phyloP scores from a whole-genome alignment of 2,888 invertebrate genomes.

The Cheilosia vernalis region DNA sequence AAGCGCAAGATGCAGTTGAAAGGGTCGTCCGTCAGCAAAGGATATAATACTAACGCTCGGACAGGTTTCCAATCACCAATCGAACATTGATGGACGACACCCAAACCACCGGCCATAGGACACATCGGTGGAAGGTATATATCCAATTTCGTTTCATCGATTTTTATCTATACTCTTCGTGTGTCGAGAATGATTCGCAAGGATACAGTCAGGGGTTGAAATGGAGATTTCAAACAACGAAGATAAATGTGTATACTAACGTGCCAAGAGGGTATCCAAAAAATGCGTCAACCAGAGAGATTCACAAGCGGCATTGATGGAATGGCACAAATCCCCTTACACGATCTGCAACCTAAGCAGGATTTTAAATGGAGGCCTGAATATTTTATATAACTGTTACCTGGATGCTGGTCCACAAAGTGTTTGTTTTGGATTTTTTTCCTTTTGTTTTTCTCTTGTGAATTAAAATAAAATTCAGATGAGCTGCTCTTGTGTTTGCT shows the following conservation, averaged over 20 bases:
- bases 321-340: not conserved
- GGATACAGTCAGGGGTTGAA: slow-evolving; percentile 53
- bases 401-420: slow-evolving; percentile 17
- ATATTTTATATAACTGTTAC: slow-evolving; percentile 57
- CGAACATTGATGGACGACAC: slow-evolving; percentile 34
- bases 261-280: slow-evolving; percentile 1
- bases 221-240: slow-evolving; percentile 45
- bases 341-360: slow-evolving; percentile 19
- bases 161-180: slow-evolving; percentile 22
- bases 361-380: slow-evolving; percentile 63
- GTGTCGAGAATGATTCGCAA: slow-evolving; percentile 35
- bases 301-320: not conserved
- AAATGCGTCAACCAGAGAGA: not conserved
- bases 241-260: slow-evolving; percentile 49
- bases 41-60: not conserved
- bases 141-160: slow-evolving; percentile 30
- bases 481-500: slow-evolving; percentile 64
- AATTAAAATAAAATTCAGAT: slow-evolving; percentile 57
- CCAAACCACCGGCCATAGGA: not conserved
- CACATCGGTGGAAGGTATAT: not conserved
- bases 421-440: not conserved
- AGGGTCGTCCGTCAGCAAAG: not conserved
- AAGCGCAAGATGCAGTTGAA: slow-evolving; percentile 3
- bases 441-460: not conserved
- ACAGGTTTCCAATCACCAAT: slow-evolving; percentile 14